Evolutionary conservation across 2,113 vertebrate species (phyloP), one percentile per base, ranked within the genome.

Genomic region (Cyphomyrus plagiostoma): DNA sequence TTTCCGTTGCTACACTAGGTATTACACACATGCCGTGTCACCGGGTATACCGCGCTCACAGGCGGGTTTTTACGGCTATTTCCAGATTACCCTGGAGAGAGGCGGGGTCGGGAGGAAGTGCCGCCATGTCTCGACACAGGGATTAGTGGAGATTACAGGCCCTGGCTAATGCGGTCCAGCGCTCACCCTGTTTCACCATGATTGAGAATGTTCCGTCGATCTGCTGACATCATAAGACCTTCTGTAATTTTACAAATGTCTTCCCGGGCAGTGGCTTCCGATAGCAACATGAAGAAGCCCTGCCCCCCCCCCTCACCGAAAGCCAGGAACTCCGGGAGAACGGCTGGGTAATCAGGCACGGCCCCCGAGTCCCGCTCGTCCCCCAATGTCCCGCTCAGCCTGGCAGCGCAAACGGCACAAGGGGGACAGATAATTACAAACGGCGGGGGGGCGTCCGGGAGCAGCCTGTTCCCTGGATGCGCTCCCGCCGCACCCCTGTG

Each of bases 341-440:
- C 48, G 86, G 88, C 87, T 52, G 91, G 92, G 91, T 90, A 91
- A 92, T 90, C 91, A 92, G 93, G 88, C 91, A 42, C 62, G 89
- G 82, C 87, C 49, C 49, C n/a, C 50, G 88, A 77, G 48, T 50
- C 89, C 87, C 80, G 88, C 70, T 88, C 42, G 10, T 70, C 62
- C 87, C 49, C 86, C n/a, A 39, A 62, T 87, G 48, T 50, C 89
- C 87, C 87, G 56, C 70, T 88, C 42, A 17, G 90, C 89, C 91
- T 92, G 93, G 93, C 93, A 92, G 88, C 80, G 13, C 3, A 19
- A 15, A 42, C 89, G 56, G 53, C 80, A 87, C 66, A 88, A 92
- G 91, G 90, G 91, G 89, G 89, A 91, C 91, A 91, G 92, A 93
- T 93, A 92, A 93, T 93, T 93, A 92, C 92, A 92, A 93, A 93